These are phyloP conservation scores for Holothuria glaberrima DNA, from an alignment of 35 echinoderm and acorn worm species.

Conservation along the genomic window DNA sequence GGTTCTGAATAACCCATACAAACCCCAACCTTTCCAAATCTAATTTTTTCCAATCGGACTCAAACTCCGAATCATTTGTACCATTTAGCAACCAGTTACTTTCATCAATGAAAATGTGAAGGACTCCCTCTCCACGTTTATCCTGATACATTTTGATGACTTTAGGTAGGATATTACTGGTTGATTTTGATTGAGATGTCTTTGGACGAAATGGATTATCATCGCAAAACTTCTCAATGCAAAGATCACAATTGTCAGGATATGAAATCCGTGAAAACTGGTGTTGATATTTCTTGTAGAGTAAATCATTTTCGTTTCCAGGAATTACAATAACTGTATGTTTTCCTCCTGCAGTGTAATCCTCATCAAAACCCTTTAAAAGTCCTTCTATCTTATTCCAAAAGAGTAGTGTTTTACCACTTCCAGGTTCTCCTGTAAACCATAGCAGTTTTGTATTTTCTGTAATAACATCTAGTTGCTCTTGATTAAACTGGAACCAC, in stretches of 20 bases:
- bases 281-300: too few relatives aligned
- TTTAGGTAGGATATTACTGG: not conserved
- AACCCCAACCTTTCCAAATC: not conserved
- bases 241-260: not conserved
- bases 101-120: constrained; percentile 6
- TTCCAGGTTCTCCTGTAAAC: constrained; percentile 1
- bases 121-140: too few relatives aligned
- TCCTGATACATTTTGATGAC: not conserved
- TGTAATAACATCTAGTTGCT: not conserved
- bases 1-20: not conserved
- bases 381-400: not conserved
- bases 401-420: not conserved
- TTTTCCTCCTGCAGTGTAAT: not conserved
- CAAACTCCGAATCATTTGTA: not conserved
- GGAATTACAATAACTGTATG: not conserved
- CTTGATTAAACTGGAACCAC: not conserved
- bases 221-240: not conserved
- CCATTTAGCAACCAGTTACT: not conserved
- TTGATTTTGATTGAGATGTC: not conserved
- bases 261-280: not conserved
- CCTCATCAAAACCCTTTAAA: not conserved
- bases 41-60: not conserved
- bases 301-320: not conserved
- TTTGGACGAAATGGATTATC: not conserved
- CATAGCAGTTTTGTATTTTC: not conserved